Percentiles rank a stretch among this genome's conserved stretches.
These are phyloP conservation scores for Drosophila oshimai DNA, from an alignment of 1,140 invertebrate species.

Conservation along the genomic window DNA sequence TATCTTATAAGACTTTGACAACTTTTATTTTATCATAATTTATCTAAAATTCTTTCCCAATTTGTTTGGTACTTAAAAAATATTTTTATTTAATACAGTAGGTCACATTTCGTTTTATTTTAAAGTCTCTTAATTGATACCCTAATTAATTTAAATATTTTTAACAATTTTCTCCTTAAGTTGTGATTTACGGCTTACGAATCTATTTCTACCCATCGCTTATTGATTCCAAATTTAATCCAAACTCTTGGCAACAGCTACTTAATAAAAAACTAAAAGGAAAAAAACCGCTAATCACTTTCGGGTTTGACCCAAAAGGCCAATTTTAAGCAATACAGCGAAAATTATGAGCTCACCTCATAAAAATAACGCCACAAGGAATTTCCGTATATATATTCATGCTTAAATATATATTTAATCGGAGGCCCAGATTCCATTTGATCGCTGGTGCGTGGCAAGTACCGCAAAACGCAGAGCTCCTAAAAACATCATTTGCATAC, in stretches of 20 bases:
- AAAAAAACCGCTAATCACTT: conserved; percentile 32
- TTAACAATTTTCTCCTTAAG: too few species aligned
- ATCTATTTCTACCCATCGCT: neutral
- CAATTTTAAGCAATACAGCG: conserved; percentile 37
- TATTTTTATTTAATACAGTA: too few species aligned
- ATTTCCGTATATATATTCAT: conserved; percentile 48
- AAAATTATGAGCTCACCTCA: conserved; percentile 76
- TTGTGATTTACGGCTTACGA: too few species aligned
- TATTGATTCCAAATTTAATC: neutral
- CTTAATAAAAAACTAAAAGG: conserved; percentile 4
- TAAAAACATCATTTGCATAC: conserved; percentile 63
- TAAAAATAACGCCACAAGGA: conserved; percentile 66
- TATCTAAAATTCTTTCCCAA: too few species aligned
- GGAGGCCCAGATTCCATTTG: conserved; percentile 60
- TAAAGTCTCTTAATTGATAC: too few species aligned
- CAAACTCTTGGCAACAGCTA: conserved; percentile 21
- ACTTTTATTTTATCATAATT: too few species aligned
- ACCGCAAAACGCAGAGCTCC: conserved; percentile 58
- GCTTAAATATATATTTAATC: conserved; percentile 48
- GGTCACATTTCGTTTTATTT: too few species aligned
- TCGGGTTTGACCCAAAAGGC: conserved; percentile 58
- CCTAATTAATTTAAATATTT: too few species aligned
- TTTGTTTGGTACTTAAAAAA: too few species aligned
- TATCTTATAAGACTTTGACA: too few species aligned
- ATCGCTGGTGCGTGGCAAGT: conserved; percentile 70